Evolutionary conservation across 2,797 vertebrate species (phyloP), one percentile per base, ranked within the genome.

Genomic region (Rhynchonycteris naso): DNA sequence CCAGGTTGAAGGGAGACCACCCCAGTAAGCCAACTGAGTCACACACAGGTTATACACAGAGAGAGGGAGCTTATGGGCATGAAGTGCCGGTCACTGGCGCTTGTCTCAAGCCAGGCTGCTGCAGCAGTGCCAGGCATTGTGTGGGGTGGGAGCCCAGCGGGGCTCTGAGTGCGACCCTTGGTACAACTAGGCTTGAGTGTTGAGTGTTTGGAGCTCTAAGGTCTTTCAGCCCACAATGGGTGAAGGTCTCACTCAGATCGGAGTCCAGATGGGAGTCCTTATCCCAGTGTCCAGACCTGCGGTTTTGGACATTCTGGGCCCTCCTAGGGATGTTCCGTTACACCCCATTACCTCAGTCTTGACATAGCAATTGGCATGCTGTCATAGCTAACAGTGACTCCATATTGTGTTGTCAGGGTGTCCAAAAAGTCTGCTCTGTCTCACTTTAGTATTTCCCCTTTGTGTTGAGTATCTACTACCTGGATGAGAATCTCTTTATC

Each of bases 91-190:
- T 24, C 35, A 43, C 68, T 43, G 35, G 35, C 35, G 22, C 68
- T 7, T 26, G n/a, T 8, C 33, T 66, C 65, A 19, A 66, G 65
- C 65, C 50, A 33, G 50, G 74, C 1, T 1, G 74, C 74, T 15
- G 3, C 30, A 33, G 74, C 2, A 5, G 19, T 21, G 1, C 11
- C 19, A 22, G 3, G 0, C 6, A 12, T 14, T 21, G 1, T 0
- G 33, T 7, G 75, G n/a, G 35, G 21, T 56, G 22, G 54, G 16
- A 58, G 54, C 18, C 52, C 21, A 1, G 22, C 22, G 5, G 75
- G 75, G 75, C 75, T 58, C 13, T 0, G 13, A 58, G 54, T 26
- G 33, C 56, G 75, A 58, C 13, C 52, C 2, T 3, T 35, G 54
- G 75, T 35, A 33, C 33, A 58, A 33, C n/a, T 50, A 58, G 33